Evolutionary conservation across 2,113 vertebrate genomes (phyloP).

Genomic region (Camelus dromedarius): DNA sequence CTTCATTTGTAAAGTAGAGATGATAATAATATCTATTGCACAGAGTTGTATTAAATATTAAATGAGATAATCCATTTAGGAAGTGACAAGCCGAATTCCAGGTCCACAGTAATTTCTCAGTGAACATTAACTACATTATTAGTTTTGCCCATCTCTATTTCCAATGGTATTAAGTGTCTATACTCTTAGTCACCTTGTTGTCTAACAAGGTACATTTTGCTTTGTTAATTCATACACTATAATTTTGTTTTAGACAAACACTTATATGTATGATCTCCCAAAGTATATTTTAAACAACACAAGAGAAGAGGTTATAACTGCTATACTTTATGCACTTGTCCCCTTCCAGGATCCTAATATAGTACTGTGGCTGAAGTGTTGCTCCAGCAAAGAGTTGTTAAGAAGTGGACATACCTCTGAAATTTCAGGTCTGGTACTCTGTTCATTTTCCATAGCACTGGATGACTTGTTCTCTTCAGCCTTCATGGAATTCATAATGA

Average conservation of each 20-base stretch:
- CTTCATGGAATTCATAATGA: background rate
- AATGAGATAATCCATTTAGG: background rate
- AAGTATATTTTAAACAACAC: background rate
- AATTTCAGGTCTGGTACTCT: background rate
- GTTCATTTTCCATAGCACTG: background rate
- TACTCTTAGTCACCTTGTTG: background rate
- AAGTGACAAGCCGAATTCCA: background rate
- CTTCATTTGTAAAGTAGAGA: background rate
- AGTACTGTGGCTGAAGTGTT: background rate
- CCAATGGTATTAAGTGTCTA: background rate
- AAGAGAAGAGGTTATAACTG: background rate
- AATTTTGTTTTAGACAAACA: background rate
- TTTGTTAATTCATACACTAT: background rate
- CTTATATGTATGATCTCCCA: background rate
- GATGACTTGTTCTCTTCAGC: background rate
- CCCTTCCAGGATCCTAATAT: background rate
- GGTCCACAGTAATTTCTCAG: background rate
- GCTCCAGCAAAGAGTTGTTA: background rate
- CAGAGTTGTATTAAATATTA: background rate
- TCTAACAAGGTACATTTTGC: background rate
- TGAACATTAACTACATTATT: background rate
- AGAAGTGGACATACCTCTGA: background rate
- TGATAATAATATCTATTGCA: background rate
- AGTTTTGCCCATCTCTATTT: background rate
- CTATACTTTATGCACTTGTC: background rate